Conservation (phyloP, 2,888 invertebrate species). For the Chouioia cunea region DNA sequence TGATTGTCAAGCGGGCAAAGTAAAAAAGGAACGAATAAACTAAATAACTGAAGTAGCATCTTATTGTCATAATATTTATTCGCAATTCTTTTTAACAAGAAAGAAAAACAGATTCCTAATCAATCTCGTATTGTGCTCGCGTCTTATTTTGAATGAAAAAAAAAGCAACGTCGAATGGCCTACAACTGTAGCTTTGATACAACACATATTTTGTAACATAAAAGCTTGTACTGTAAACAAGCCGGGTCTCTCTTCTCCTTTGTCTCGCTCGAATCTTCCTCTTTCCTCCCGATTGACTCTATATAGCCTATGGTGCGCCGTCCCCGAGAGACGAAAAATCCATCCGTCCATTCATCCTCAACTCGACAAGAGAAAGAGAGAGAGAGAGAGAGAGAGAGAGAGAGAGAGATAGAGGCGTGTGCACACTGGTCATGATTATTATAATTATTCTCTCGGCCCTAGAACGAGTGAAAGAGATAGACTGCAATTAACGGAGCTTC, state of each 20-base stretch:
- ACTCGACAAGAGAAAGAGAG: conserved; percentile 53
- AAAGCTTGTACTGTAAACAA: too few species aligned
- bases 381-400: too few species aligned
- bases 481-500: conserved; percentile 65
- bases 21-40: too few species aligned
- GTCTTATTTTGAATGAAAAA: too few species aligned
- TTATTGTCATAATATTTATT: too few species aligned
- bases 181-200: too few species aligned
- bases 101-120: too few species aligned
- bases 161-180: too few species aligned
- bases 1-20: too few species aligned
- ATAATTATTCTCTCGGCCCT: conserved; percentile 63
- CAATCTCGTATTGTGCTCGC: too few species aligned
- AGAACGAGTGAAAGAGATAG: conserved; percentile 49
- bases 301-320: conserved; percentile 18
- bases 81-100: too few species aligned
- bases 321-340: conserved; percentile 52
- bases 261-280: conserved; percentile 36
- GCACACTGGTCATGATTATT: conserved; percentile 66
- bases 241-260: conserved; percentile 39
- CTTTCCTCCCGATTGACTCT: conserved; percentile 35
- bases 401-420: conserved; percentile 49
- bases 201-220: conserved; percentile 12
- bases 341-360: conserved; percentile 57
- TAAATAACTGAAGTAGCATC: too few species aligned